Conservation (phyloP, 2,797 vertebrate genomes). For the Cetoscarus ocellatus region DNA sequence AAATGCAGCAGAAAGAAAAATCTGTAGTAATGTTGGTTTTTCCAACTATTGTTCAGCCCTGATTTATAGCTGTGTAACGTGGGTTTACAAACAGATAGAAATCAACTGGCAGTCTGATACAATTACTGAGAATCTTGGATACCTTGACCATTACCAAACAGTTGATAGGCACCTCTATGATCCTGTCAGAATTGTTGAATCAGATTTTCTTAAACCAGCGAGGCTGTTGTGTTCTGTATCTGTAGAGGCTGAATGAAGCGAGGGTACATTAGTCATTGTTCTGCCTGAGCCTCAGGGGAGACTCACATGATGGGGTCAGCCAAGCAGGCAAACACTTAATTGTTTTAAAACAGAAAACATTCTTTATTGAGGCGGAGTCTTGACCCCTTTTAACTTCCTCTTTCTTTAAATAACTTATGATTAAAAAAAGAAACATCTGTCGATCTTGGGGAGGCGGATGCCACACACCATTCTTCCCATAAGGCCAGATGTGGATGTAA, state of each 20-base stretch:
- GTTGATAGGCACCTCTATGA: conserved; percentile 13
- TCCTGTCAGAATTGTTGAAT: background rate
- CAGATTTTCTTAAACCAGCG: conserved; percentile 12
- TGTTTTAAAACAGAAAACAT: conserved; percentile 85
- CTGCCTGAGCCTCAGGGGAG: conserved; percentile 64
- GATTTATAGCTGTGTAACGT: background rate
- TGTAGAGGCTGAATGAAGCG: conserved; percentile 56
- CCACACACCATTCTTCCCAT: conserved; percentile 23
- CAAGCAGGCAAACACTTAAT: conserved; percentile 82
- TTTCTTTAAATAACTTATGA: conserved; percentile 77
- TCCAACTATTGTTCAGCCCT: too few species aligned
- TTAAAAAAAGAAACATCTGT: conserved; percentile 69
- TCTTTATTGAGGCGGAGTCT: conserved; percentile 80
- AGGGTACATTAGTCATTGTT: conserved; percentile 75
- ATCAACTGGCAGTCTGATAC: background rate
- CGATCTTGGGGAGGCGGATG: conserved; percentile 55
- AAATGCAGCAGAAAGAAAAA: too few species aligned
- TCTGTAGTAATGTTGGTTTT: too few species aligned
- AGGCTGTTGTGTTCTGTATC: conserved; percentile 34
- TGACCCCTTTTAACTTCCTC: conserved; percentile 79
- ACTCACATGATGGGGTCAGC: conserved; percentile 78
- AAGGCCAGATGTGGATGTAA: conserved; percentile 34
- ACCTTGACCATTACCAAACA: background rate
- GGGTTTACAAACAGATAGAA: background rate
- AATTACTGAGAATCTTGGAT: background rate